Evolutionary conservation across 1,140 invertebrate genomes (phyloP).

Genomic region (Nebria ingens): DNA sequence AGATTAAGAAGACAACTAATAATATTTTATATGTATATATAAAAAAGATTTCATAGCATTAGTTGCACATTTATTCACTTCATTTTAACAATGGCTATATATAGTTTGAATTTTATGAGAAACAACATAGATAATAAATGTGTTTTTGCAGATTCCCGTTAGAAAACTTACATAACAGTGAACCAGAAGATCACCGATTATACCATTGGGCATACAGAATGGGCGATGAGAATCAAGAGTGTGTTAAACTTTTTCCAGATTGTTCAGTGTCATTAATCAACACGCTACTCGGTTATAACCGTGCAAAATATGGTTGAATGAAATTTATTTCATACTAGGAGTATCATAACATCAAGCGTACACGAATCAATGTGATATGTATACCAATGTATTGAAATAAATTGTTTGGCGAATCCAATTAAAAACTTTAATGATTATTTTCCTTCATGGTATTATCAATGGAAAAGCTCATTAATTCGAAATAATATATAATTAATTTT

Average conservation of each 20-base stretch:
- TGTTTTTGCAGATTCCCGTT: constrained; percentile 47
- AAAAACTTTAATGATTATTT: too few relatives aligned
- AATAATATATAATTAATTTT: too few relatives aligned
- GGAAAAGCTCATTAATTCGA: too few relatives aligned
- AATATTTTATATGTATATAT: too few relatives aligned
- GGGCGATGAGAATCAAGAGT: constrained; percentile 27
- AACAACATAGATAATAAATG: constrained; percentile 5
- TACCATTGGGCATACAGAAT: constrained; percentile 54
- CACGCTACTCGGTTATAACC: background rate
- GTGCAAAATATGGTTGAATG: too few relatives aligned
- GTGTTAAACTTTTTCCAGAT: background rate
- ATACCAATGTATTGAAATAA: too few relatives aligned
- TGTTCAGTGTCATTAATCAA: background rate
- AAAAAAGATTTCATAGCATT: background rate
- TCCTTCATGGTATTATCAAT: too few relatives aligned
- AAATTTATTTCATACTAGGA: too few relatives aligned
- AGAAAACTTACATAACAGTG: constrained; percentile 45
- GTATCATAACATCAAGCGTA: too few relatives aligned
- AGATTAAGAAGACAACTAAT: background rate
- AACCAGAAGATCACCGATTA: constrained; percentile 51
- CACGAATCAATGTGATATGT: too few relatives aligned
- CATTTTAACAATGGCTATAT: background rate
- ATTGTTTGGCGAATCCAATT: too few relatives aligned
- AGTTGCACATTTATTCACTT: background rate
- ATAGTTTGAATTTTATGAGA: background rate